Conservation (phyloP, 2,113 vertebrate genomes). For the Sterna hirundo region DNA sequence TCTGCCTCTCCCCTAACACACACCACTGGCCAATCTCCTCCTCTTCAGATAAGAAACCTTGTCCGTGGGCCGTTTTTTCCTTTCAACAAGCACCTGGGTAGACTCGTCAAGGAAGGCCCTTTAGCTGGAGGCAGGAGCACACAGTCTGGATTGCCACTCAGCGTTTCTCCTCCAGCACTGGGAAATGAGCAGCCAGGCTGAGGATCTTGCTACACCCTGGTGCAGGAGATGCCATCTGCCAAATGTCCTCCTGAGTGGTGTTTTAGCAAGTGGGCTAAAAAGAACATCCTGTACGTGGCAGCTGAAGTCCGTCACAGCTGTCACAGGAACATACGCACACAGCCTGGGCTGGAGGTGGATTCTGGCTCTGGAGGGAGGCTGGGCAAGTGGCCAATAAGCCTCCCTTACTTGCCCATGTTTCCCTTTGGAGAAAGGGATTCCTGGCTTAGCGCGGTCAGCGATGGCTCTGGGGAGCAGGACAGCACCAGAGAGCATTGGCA, state of each 20-base stretch:
- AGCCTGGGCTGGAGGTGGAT: conserved; percentile 13
- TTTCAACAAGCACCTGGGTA: rapidly evolving
- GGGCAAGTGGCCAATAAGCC: conserved; percentile 25
- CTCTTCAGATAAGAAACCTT: not conserved
- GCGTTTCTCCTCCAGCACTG: not conserved
- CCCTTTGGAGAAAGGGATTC: not conserved
- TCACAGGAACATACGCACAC: not conserved
- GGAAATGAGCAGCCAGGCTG: conserved; percentile 19
- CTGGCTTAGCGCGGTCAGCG: not conserved
- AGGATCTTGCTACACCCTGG: not conserved
- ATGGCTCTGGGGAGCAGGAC: not conserved
- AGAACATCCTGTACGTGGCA: conserved; percentile 4
- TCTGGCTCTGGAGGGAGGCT: conserved; percentile 17
- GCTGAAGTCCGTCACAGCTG: conserved; percentile 51
- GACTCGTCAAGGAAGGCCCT: not conserved
- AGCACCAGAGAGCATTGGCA: not conserved
- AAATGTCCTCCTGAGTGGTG: not conserved
- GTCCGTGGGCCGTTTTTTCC: not conserved
- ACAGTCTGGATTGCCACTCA: not conserved
- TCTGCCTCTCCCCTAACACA: not conserved
- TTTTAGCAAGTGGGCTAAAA: conserved; percentile 25
- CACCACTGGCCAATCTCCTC: not conserved
- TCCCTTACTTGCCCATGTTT: not conserved
- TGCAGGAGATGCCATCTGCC: conserved; percentile 33
- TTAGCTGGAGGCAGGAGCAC: not conserved